Evolutionary conservation across 2,113 vertebrate genomes (phyloP).

Genomic region (Halichoeres trimaculatus): DNA sequence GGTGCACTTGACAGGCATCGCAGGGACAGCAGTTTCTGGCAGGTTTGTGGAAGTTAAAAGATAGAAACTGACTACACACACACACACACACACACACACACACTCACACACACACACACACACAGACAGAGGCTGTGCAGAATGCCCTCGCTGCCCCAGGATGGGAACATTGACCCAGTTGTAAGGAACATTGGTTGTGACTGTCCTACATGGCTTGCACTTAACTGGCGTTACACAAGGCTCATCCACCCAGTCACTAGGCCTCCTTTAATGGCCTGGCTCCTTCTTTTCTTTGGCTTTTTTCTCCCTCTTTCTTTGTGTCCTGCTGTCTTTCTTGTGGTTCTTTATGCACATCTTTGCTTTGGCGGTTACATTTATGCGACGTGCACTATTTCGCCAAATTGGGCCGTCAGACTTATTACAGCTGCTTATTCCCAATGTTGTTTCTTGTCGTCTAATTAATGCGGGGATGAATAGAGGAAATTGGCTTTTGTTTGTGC

Average conservation of each 20-base stretch:
- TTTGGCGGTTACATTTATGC: slow-evolving; percentile 53
- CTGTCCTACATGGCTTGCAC: slow-evolving; percentile 78
- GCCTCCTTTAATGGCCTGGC: slow-evolving; percentile 58
- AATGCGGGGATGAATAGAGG: slow-evolving; percentile 38
- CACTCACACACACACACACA: background rate
- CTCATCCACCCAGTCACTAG: slow-evolving; percentile 54
- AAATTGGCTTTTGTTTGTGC: slow-evolving; percentile 31
- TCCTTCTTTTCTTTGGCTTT: slow-evolving; percentile 53
- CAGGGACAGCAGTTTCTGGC: slow-evolving; percentile 36
- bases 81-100: slow-evolving; percentile 16
- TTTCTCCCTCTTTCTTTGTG: slow-evolving; percentile 46
- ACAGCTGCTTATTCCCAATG: slow-evolving; percentile 28
- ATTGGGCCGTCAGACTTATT: slow-evolving; percentile 38
- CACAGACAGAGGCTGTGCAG: slow-evolving; percentile 11
- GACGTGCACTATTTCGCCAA: slow-evolving; percentile 46
- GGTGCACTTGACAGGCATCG: slow-evolving; percentile 60
- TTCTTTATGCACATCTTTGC: slow-evolving; percentile 70
- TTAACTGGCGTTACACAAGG: slow-evolving; percentile 73
- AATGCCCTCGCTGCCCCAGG: slow-evolving; percentile 68
- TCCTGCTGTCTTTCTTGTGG: slow-evolving; percentile 48
- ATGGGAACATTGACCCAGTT: slow-evolving; percentile 78
- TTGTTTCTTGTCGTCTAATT: slow-evolving; percentile 59
- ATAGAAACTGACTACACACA: slow-evolving; percentile 2
- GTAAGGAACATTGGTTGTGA: slow-evolving; percentile 75
- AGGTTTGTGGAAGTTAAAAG: slow-evolving; percentile 44